Base-by-base conservation (phyloP, 2,797 vertebrate genomes). In the Galagoides demidoff region DNA sequence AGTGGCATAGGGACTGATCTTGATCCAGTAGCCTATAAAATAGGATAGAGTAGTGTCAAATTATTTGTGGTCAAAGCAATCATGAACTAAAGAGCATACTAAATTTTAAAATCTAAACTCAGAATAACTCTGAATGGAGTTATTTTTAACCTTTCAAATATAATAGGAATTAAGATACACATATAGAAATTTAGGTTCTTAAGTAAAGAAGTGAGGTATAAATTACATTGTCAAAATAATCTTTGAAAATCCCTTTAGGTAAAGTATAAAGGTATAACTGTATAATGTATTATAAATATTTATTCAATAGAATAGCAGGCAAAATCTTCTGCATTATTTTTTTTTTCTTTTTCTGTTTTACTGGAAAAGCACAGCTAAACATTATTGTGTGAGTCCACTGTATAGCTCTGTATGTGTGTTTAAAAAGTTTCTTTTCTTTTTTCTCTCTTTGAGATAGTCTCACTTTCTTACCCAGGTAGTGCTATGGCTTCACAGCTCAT, bases 1-100 rank as follows among this genome's bases (percentile, higher is more conserved):
- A 99, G 97, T 89, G 99, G 98, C 95, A 99, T 98, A 68, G 99
- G 98, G 96, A 99, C 98, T 85, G 99, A 99, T 97, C 99, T 99
- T 96, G 98, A 98, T 98, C 99, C 98, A 98, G 99, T 98, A 96
- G 99, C 98, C 99, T 99, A 98, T 83, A 97, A 63, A 55, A 23
- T 20, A 95, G 96, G 61, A 88, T 23, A 94, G 86, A 79, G 59
- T 52, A 4, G 7, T 43, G 13, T 74, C n/a, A 61, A 85, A 83
- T 90, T 82, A 85, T 78, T 64, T 94, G n/a, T 34, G 49, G 37
- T 66, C 29, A 71, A 94, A 94, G 39, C 87, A 95, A 95, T 82
- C 12, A 70, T 83, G 61, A 94, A 92, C 17, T 68, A n/a, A 92
- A 93, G 14, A 68, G 19, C 34, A 89, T 2, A 16, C 22, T 52